Conservation (phyloP, 1,140 invertebrate species). For the Rhynchophorus ferrugineus region DNA sequence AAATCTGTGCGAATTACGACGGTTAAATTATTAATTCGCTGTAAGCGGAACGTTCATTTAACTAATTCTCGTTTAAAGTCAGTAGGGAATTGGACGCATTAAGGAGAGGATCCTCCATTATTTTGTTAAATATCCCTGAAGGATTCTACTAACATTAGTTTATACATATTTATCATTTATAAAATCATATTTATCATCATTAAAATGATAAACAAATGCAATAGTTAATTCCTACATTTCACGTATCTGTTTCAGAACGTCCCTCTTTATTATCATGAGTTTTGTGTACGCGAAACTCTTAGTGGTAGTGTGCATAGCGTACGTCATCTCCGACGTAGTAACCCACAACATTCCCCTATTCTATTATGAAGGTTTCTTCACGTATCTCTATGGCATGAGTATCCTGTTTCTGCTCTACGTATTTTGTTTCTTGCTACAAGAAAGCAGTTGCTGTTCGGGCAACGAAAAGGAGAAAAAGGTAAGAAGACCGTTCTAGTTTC, state of each 20-base stretch:
- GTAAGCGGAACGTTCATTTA: too few relatives aligned
- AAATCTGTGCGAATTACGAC: too few relatives aligned
- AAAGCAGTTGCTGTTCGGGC: conserved; percentile 72
- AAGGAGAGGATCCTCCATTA: too few relatives aligned
- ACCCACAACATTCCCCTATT: conserved; percentile 85
- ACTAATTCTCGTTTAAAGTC: too few relatives aligned
- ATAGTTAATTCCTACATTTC: background rate
- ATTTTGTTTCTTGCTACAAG: conserved; percentile 92
- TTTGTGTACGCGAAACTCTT: conserved; percentile 89
- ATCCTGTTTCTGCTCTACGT: conserved; percentile 94
- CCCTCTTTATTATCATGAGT: conserved; percentile 88
- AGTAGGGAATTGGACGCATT: too few relatives aligned
- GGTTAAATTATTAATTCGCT: too few relatives aligned
- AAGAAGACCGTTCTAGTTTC: background rate
- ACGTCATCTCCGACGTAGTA: conserved; percentile 87
- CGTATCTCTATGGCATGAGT: conserved; percentile 91
- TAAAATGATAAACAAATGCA: background rate
- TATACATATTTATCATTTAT: too few relatives aligned
- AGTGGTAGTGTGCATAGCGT: conserved; percentile 84
- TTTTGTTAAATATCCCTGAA: too few relatives aligned
- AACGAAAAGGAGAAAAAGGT: conserved; percentile 48
- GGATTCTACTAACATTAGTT: too few relatives aligned
- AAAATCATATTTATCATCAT: conserved; percentile 8
- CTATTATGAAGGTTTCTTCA: conserved; percentile 94
- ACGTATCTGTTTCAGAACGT: conserved; percentile 60